Percentiles rank a stretch among this genome's conserved stretches.
Evolutionary conservation across 2,113 vertebrate genomes (phyloP).

Genomic region (Axis porcinus): DNA sequence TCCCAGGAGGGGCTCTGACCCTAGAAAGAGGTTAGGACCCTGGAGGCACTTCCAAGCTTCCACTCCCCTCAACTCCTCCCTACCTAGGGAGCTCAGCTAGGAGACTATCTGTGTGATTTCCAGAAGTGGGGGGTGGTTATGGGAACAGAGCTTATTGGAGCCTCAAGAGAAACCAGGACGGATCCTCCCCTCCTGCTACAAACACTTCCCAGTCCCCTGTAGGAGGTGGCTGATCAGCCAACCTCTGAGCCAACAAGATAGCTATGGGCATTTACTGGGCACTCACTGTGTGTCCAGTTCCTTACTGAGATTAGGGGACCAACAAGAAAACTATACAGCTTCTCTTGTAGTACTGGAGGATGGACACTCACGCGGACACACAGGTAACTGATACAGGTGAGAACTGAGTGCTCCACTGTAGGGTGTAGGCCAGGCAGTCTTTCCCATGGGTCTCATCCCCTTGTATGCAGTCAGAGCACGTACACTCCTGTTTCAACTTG

Average conservation of each 20-base stretch:
- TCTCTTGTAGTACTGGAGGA: not conserved
- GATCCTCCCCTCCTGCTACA: not conserved
- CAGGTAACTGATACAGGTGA: not conserved
- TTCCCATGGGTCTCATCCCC: not conserved
- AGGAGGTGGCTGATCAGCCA: not conserved
- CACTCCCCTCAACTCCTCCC: not conserved
- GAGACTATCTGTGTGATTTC: not conserved
- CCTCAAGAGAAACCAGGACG: not conserved
- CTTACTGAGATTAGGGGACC: not conserved
- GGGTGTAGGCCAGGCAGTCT: not conserved
- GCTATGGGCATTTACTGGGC: not conserved
- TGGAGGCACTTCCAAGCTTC: not conserved
- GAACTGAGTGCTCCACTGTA: not conserved
- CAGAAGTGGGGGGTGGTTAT: slow-evolving; percentile 43
- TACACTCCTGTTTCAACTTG: not conserved
- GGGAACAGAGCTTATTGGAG: slow-evolving; percentile 38
- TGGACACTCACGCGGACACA: not conserved
- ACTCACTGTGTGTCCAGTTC: not conserved
- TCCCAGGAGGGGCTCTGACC: not conserved
- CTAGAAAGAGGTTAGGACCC: not conserved
- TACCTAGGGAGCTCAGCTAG: not conserved
- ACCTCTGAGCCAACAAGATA: not conserved
- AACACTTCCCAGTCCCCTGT: not conserved
- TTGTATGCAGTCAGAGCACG: not conserved
- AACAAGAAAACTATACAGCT: not conserved